A percentile compares a stretch with the other conserved stretches of the same genome.
phyloP scores from a whole-genome alignment of 30 jellyfish, hydroid and myxozoan genomes.

The Cassiopea andromeda region DNA sequence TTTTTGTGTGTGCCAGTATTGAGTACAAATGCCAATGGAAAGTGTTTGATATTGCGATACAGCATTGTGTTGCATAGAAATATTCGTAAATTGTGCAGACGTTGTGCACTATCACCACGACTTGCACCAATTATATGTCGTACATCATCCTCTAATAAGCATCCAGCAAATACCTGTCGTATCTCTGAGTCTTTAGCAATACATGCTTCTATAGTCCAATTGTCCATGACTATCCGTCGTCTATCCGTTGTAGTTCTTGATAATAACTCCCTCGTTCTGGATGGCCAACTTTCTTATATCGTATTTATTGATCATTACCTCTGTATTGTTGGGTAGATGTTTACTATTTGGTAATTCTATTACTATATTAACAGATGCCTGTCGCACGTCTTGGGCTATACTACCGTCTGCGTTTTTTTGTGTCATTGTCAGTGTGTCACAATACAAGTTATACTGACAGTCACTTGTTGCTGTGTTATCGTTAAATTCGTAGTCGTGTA shows the following conservation, averaged over 20 bases:
- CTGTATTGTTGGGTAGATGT: not conserved
- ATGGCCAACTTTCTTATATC: not conserved
- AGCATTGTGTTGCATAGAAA: no score
- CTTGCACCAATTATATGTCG: no score
- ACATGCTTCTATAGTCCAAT: no score
- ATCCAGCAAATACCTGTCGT: no score
- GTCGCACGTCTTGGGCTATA: not conserved
- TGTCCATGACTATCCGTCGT: no score
- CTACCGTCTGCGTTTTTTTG: not conserved
- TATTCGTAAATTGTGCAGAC: no score
- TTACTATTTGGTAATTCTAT: not conserved
- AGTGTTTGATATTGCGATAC: no score
- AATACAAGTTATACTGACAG: not conserved
- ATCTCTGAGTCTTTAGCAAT: no score
- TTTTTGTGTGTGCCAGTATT: no score
- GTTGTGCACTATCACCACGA: no score
- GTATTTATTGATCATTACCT: not conserved
- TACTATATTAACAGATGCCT: not conserved
- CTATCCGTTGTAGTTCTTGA: not conserved
- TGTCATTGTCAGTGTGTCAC: not conserved
- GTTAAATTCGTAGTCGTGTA: not conserved
- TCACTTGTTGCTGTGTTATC: not conserved
- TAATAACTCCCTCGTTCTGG: not conserved
- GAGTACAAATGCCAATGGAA: no score
- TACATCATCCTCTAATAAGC: no score